A percentile compares a stretch with the other conserved stretches of the same genome.
Evolutionary conservation across 2,888 invertebrate genomes (phyloP).

Genomic region (Malthinus seriepunctatus): DNA sequence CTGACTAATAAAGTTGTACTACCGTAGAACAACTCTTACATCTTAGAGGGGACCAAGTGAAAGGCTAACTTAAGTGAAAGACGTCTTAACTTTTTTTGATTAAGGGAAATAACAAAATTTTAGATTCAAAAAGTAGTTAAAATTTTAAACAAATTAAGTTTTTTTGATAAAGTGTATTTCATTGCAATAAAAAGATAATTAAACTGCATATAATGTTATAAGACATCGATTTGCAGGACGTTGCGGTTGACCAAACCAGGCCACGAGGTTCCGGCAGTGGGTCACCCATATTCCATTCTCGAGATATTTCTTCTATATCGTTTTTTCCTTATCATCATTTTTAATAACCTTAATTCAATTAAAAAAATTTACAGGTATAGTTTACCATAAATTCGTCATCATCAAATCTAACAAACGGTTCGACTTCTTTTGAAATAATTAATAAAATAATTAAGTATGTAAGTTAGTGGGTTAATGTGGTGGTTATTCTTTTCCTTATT

Average conservation of each 20-base stretch:
- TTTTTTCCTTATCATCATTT: not conserved
- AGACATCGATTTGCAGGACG: slow-evolving; percentile 6
- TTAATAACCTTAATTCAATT: no score
- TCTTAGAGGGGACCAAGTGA: slow-evolving; percentile 33
- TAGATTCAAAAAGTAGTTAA: no score
- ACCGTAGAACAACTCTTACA: slow-evolving; percentile 30
- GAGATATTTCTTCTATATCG: slow-evolving; percentile 6
- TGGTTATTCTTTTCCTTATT: not conserved
- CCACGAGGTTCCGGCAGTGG: slow-evolving; percentile 36
- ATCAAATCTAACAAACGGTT: not conserved
- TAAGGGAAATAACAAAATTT: no score
- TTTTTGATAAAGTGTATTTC: not conserved
- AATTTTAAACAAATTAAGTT: not conserved
- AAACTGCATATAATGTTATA: not conserved
- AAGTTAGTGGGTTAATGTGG: slow-evolving; percentile 3
- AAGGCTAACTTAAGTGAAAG: slow-evolving; percentile 28
- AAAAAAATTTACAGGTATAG: not conserved
- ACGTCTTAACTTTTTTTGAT: not conserved
- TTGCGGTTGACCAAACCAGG: slow-evolving; percentile 36
- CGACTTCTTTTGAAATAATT: not conserved
- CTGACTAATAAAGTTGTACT: slow-evolving; percentile 40
- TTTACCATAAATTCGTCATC: not conserved
- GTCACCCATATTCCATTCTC: slow-evolving; percentile 26
- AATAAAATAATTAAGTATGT: not conserved
- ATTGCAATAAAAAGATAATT: not conserved